Evolutionary conservation across 2,113 vertebrate species (phyloP).

Genomic region (Coptodon bakossiorum): DNA sequence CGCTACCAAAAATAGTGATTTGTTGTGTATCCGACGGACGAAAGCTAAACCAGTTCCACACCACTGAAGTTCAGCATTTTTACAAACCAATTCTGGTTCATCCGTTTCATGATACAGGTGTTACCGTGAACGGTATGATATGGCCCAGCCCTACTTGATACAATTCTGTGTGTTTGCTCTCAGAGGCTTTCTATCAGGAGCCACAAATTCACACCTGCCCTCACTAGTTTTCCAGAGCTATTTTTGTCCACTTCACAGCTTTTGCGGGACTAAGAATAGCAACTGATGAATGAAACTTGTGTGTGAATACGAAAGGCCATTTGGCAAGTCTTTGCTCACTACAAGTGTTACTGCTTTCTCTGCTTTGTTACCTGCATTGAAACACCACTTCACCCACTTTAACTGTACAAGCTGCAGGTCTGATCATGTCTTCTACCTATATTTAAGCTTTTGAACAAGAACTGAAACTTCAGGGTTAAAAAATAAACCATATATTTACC

Average conservation of each 20-base stretch:
- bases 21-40: not conserved
- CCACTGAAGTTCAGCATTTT: not conserved
- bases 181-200: not conserved
- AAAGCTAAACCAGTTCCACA: not conserved
- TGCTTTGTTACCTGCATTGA: not conserved
- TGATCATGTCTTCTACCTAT: not conserved
- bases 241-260: not conserved
- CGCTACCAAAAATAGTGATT: not conserved
- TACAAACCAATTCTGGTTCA: not conserved
- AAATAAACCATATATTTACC: not conserved
- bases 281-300: conserved; percentile 32
- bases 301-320: not conserved
- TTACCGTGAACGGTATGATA: not conserved
- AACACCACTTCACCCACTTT: not conserved
- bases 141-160: not conserved
- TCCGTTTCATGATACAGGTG: not conserved
- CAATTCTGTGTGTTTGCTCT: not conserved
- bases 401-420: not conserved
- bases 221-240: not conserved
- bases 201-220: conserved; percentile 41
- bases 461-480: not conserved
- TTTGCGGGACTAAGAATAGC: conserved; percentile 16
- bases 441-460: not conserved
- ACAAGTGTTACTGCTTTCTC: not conserved
- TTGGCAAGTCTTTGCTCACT: not conserved